Percentiles rank a stretch among this genome's conserved stretches.
Conservation (phyloP, 2,888 invertebrate species). For the Drosophila leonis region DNA sequence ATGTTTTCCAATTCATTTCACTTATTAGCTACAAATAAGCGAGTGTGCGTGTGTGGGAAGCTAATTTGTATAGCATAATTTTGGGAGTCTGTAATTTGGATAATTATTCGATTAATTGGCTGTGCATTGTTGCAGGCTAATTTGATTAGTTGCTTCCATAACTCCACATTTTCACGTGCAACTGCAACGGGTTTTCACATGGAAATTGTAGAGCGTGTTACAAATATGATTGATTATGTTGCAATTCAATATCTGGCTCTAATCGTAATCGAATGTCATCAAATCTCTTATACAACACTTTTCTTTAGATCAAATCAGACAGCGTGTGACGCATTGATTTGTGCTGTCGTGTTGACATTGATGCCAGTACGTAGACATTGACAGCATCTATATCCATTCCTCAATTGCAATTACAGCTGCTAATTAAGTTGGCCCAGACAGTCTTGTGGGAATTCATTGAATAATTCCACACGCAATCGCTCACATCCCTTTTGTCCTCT, state of each 20-base stretch:
- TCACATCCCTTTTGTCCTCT: not conserved
- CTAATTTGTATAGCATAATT: slow-evolving; percentile 19
- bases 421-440: slow-evolving; percentile 35
- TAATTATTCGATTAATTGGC: slow-evolving; percentile 59
- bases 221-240: slow-evolving; percentile 35
- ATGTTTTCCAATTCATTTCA: slow-evolving; percentile 21
- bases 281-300: not conserved
- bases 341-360: slow-evolving; percentile 22
- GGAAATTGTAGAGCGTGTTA: not conserved
- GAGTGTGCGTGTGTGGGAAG: not conserved
- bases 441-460: slow-evolving; percentile 30
- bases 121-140: slow-evolving; percentile 38
- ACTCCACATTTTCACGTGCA: slow-evolving; percentile 1
- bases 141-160: slow-evolving; percentile 49
- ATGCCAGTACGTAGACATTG: slow-evolving; percentile 13
- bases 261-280: slow-evolving; percentile 29
- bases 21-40: slow-evolving; percentile 9
- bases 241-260: slow-evolving; percentile 37
- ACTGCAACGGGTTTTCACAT: slow-evolving; percentile 13
- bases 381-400: slow-evolving; percentile 2
- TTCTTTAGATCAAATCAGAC: slow-evolving; percentile 6
- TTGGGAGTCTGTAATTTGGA: slow-evolving; percentile 15
- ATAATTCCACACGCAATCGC: slow-evolving; percentile 16
- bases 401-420: slow-evolving; percentile 15
- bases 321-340: slow-evolving; percentile 32